These are phyloP conservation scores for Ypsolopha scabrella DNA, from an alignment of 2,888 invertebrate species.

Conservation along the genomic window DNA sequence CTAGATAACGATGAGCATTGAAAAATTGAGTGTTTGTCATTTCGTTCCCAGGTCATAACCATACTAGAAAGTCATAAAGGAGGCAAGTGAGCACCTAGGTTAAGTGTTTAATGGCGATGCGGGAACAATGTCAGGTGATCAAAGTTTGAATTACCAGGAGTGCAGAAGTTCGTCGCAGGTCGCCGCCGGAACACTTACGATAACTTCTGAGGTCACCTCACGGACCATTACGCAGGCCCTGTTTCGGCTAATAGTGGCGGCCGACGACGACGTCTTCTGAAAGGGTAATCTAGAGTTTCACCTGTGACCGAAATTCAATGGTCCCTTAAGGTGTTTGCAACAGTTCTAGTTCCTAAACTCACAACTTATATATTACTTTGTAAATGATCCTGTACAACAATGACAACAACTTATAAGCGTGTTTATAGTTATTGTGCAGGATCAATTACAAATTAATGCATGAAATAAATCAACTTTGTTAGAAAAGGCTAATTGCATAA, in stretches of 20 bases:
- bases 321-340: conserved; percentile 5
- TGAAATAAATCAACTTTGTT: too few relatives aligned
- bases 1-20: too few relatives aligned
- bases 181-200: conserved; percentile 15
- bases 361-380: too few relatives aligned
- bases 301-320: conserved; percentile 12
- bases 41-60: too few relatives aligned
- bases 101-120: neutral
- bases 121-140: conserved; percentile 8
- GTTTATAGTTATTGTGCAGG: too few relatives aligned
- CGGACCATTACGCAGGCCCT: conserved; percentile 28
- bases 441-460: too few relatives aligned
- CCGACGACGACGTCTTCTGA: conserved; percentile 27
- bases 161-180: conserved; percentile 2
- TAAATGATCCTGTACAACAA: too few relatives aligned
- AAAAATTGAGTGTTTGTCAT: too few relatives aligned
- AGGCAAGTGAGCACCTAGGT: neutral
- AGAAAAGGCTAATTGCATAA: too few relatives aligned
- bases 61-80: too few relatives aligned
- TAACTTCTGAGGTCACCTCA: conserved; percentile 21
- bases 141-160: conserved; percentile 6
- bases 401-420: too few relatives aligned
- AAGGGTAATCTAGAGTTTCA: conserved; percentile 23
- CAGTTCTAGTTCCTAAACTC: too few relatives aligned
- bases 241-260: conserved; percentile 25